Conservation (phyloP, 2,888 invertebrate genomes). For the Pheosia gnoma region DNA sequence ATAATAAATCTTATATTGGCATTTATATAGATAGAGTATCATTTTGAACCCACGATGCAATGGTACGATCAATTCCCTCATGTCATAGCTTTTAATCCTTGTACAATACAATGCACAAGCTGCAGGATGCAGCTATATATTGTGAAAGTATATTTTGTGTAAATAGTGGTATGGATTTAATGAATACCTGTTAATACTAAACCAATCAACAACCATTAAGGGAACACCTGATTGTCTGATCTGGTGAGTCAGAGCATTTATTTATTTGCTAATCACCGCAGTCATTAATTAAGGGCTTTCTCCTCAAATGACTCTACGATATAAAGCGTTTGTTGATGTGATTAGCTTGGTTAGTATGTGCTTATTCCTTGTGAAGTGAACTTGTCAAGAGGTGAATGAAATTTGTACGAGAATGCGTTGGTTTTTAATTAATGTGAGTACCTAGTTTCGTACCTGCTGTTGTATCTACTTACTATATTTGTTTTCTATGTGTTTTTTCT, state of each 20-base stretch:
- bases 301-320: background rate
- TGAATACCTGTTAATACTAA: no score
- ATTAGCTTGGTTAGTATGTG: slow-evolving; percentile 1
- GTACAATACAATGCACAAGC: no score
- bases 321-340: background rate
- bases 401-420: slow-evolving; percentile 18
- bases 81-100: no score
- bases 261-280: background rate
- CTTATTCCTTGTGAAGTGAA: background rate
- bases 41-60: background rate
- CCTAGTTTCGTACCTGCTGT: background rate
- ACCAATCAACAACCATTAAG: no score
- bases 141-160: no score
- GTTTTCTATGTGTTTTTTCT: background rate
- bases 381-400: slow-evolving; percentile 5
- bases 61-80: background rate
- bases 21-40: background rate
- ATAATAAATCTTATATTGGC: slow-evolving; percentile 6
- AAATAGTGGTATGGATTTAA: no score
- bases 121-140: no score
- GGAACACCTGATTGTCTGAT: no score
- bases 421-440: slow-evolving; percentile 29
- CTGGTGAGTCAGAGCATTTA: no score
- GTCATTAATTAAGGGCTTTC: background rate
- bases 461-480: background rate